Base-by-base conservation (phyloP, 2,113 vertebrate species). In the Brachionichthys hirsutus region DNA sequence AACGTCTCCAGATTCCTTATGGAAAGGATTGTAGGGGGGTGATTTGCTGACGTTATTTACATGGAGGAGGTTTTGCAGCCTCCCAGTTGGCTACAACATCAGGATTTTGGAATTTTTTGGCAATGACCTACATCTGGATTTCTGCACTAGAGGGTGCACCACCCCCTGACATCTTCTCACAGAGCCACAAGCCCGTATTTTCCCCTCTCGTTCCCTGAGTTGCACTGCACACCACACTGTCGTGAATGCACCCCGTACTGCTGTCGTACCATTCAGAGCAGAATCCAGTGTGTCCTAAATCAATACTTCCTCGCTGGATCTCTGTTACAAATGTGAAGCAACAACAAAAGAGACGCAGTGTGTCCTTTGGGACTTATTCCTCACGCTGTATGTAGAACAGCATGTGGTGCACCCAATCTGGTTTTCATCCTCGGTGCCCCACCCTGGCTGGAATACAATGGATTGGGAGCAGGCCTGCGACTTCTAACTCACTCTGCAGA, bases 71-170 rank as follows among this genome's bases (percentile, higher is more conserved):
- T 72, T 87, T 88, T 79, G 82, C 59, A 81, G 77, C 77, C 88
- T 89, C 83, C 80, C 84, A 60, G 75, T 85, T 84, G 86, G 85
- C 80, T 79, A 77, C 84, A 81, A 86, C 85, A 89, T 87, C 83
- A 80, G 87, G 87, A 86, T 84, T 88, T 82, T 63, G 85, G 88
- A 90, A 88, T 91, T 88, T 83, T 82, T 85, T 87, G 87, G 87
- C 86, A 81, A 79, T 89, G 88, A 92, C 88, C 90, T 88, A 89
- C 90, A 92, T 92, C 90, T 92, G 89, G 90, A 88, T 89, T 90
- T 91, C 77, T 89, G 87, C 78, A 75, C 80, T 81, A 50, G 72
- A 59, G 73, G 60, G 44, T 70, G 75, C 82, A 80, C 84, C 84
- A 45, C 77, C 82, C 78, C 75, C 83, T 62, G 59, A 54, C 80